Conservation (phyloP, 2,888 invertebrate genomes). For the Mycalesis mineus region DNA sequence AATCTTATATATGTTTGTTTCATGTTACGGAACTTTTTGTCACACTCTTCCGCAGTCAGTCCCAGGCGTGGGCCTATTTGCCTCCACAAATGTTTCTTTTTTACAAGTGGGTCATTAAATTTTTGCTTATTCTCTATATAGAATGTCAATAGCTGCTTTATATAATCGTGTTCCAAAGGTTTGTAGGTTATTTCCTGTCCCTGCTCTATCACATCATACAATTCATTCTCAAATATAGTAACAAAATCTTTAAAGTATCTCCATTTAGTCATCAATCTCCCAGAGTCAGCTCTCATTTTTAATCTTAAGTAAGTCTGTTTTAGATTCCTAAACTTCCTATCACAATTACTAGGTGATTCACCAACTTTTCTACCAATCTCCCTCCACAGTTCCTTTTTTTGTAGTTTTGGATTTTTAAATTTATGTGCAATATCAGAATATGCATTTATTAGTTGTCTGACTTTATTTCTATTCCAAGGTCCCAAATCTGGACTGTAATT, state of each 20-base stretch:
- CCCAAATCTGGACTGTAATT: conserved; percentile 52
- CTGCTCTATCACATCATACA: conserved; percentile 28
- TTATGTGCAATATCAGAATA: conserved; percentile 59
- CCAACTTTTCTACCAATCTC: conserved; percentile 55
- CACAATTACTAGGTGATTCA: conserved; percentile 52
- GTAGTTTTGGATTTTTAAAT: conserved; percentile 57
- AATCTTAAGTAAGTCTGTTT: conserved; percentile 65
- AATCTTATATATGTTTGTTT: conserved; percentile 66
- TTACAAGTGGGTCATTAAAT: conserved; percentile 57
- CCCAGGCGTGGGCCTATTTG: conserved; percentile 51
- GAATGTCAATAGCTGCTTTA: conserved; percentile 55
- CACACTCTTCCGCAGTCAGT: conserved; percentile 59
- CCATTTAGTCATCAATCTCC: conserved; percentile 57
- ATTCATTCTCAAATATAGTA: conserved; percentile 43
- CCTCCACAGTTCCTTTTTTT: conserved; percentile 67
- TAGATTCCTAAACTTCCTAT: conserved; percentile 67
- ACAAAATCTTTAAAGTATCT: conserved; percentile 64
- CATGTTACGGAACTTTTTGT: conserved; percentile 64
- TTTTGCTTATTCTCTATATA: conserved; percentile 60
- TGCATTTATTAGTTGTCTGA: conserved; percentile 51
- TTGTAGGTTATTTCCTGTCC: conserved; percentile 34
- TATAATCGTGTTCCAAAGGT: conserved; percentile 51
- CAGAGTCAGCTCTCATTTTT: conserved; percentile 49
- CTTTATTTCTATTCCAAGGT: conserved; percentile 59
- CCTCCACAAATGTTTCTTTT: conserved; percentile 61